Base-by-base conservation (phyloP, 2,797 vertebrate genomes). In the Alectoris magna region DNA sequence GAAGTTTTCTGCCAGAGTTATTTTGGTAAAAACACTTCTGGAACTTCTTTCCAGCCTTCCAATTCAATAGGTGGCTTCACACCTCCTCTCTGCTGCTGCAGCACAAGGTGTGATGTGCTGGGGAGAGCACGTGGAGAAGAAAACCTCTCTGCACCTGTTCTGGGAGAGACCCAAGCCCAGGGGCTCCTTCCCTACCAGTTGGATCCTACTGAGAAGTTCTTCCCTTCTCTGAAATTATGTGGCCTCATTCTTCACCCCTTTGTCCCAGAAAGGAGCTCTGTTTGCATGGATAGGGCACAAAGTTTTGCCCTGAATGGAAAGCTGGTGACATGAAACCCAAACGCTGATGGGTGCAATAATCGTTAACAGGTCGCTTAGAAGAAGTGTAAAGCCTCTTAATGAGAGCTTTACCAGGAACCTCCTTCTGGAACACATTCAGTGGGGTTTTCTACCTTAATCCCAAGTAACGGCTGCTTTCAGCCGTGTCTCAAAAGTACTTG, bases 21-120 rank as follows among this genome's bases (percentile, higher is more conserved):
- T 13, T 86, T 39, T 31, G 11, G 23, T 67, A 36, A 11, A 1
- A 6, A 10, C 17, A 10, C 14, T 88, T 59, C 26, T 69, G 62
- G 21, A 24, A n/a, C 36, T 74, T 9, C 60, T 71, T 62, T 53
- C 19, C 51, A 34, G 23, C 19, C 10, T 74, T 24, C 19, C 34
- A 34, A 6, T 49, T 13, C 22, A 38, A 7, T 7, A 38, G 39
- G 9, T 66, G 36, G 26, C 53, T 88, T 64, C 39, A 5, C 26
- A 24, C 58, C 72, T 84, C 48, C 44, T 41, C 3, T 31, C n/a
- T 6, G 2, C 63, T 44, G 23, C 51, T 82, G 68, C 62, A 86
- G 3, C 18, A 21, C 7, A 3, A 9, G 5, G 21, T n/a, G 16
- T n/a, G 74, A 27, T 3, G 1, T 3, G 2, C 18, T 70, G 46